A percentile compares a stretch with the other conserved stretches of the same genome.
phyloP scores from a whole-genome alignment of 2,113 vertebrate species.

The Balaeniceps rex region DNA sequence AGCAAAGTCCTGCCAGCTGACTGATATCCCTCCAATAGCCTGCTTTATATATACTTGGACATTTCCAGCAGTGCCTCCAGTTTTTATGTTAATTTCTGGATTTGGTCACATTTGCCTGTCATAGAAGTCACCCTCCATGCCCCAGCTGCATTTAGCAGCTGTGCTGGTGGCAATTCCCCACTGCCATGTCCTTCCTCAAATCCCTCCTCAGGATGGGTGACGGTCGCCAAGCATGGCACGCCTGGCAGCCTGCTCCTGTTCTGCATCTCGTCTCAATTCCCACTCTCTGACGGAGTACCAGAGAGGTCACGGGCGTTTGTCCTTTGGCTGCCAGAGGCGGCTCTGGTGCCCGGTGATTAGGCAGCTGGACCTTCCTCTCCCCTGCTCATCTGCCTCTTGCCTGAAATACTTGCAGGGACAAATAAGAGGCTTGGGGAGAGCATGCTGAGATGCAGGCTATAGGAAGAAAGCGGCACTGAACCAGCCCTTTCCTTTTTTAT shows the following conservation, averaged over 20 bases:
- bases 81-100: background rate
- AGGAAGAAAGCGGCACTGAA: background rate
- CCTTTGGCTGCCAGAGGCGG: background rate
- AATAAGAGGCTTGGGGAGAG: background rate
- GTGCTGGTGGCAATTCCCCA: background rate
- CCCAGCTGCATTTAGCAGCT: background rate
- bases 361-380: background rate
- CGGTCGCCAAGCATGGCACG: background rate
- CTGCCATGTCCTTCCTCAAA: background rate
- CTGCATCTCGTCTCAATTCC: background rate
- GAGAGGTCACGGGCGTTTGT: background rate
- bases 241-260: background rate
- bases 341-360: background rate
- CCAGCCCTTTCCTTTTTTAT: background rate
- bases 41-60: background rate
- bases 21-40: background rate
- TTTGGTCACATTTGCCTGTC: accelerated
- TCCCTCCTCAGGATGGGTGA: background rate
- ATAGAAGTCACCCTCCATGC: background rate
- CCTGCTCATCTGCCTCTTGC: background rate
- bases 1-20: background rate
- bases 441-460: background rate
- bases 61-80: background rate
- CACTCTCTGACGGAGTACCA: background rate
- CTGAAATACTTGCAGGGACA: background rate